A percentile compares a stretch with the other conserved stretches of the same genome.
These are phyloP conservation scores for Lacerta bilineata DNA, from an alignment of 2,797 vertebrate genomes.

Conservation along the genomic window DNA sequence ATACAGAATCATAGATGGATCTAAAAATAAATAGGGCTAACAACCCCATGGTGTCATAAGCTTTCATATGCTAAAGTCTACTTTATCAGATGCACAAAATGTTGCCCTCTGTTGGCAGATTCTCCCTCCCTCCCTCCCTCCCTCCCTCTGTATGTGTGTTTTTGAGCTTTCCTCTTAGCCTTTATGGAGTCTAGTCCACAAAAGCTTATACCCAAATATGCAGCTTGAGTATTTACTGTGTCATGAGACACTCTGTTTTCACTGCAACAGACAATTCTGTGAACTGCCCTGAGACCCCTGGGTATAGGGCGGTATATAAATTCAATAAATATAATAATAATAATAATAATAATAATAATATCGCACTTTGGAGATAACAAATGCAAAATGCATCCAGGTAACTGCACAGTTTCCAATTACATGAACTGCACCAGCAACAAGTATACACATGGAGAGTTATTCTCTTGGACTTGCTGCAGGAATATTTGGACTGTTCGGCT, in stretches of 20 bases:
- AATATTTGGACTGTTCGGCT: too few species aligned
- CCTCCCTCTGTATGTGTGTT: not conserved
- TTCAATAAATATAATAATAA: too few species aligned
- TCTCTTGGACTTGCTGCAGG: too few species aligned
- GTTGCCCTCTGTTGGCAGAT: not conserved
- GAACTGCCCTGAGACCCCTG: too few species aligned
- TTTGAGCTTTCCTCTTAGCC: too few species aligned
- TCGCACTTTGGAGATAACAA: not conserved
- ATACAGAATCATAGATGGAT: not conserved
- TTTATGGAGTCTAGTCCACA: not conserved
- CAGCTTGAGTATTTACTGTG: not conserved
- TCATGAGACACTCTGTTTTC: not conserved
- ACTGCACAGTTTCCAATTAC: not conserved
- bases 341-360: too few species aligned
- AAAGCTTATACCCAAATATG: not conserved
- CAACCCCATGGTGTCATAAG: not conserved
- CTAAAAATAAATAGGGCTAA: not conserved
- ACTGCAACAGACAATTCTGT: not conserved
- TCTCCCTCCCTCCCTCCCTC: not conserved
- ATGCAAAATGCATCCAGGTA: not conserved
- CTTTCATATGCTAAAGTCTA: not conserved
- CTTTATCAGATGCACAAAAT: not conserved
- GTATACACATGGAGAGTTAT: too few species aligned
- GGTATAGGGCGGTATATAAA: too few species aligned
- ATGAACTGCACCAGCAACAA: not conserved